Evolutionary conservation across 2,113 vertebrate genomes (phyloP), one percentile per base, ranked within the genome.

Genomic region (Struthio camelus): DNA sequence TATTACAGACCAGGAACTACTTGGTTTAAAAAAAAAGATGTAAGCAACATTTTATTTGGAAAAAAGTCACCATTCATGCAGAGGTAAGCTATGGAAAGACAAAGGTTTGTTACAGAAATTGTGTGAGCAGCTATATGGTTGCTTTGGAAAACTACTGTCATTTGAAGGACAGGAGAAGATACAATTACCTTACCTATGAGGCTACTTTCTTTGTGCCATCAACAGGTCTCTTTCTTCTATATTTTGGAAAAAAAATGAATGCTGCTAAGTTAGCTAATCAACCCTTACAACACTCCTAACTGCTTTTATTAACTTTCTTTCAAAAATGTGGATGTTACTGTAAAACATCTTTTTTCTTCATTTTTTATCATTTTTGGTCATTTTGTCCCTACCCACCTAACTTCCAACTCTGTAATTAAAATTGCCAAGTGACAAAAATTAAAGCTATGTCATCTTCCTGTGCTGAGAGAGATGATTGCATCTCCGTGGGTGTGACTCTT

Each of bases 121-220:
- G 6, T 65, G 84, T 32, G 25, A 84, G n/a, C 2, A 51, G 19
- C 46, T 13, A 30, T 44, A 64, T 1, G 1, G 6, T 36, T 44
- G 24, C 11, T 93, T 70, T 76, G 32, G 5, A 65, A 88, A 93
- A 56, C 38, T 14, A 14, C 7, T 89, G 20, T 34, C 14, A 51
- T 75, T 86, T 80, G 67, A 89, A 89, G 51, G 25, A 86, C 64
- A 80, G 54, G 14, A 71, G 34, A 24, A 50, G 73, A 69, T 44
- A 44, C 0, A 36, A 27, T 28, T 34, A 12, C 2, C 1, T 6
- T 70, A 6, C 14, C 76, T 48, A 40, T 6, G n/a, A 19, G 3
- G 3, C 44, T 71, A 28, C 17, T 85, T 19, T 69, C 38, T 94
- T 80, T 67, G 12, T 36, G 16, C 34, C 3, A 28, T 12, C 50